Evolutionary conservation across 2,797 vertebrate species (phyloP).

Genomic region (Erithacus rubecula): DNA sequence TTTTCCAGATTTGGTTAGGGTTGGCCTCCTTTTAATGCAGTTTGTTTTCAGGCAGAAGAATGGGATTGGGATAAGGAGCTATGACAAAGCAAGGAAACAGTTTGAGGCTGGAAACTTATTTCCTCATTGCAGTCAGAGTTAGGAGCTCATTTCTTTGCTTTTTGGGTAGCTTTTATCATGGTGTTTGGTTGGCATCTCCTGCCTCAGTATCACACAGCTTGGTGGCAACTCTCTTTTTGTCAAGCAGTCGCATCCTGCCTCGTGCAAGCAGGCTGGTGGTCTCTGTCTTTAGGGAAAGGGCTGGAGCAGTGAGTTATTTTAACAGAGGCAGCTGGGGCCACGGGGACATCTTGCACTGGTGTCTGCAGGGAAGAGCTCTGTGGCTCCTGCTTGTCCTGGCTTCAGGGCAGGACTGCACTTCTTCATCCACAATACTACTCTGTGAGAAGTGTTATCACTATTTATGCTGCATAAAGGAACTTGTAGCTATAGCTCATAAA

Average conservation of each 20-base stretch:
- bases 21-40: neutral
- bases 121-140: neutral
- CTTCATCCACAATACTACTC: neutral
- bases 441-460: neutral
- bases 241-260: neutral
- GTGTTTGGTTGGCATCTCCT: neutral
- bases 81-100: neutral
- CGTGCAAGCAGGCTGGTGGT: neutral
- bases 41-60: neutral
- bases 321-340: rapidly evolving
- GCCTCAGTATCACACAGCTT: neutral
- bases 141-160: neutral
- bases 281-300: neutral
- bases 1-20: neutral
- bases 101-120: neutral
- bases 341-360: rapidly evolving
- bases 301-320: neutral
- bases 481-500: neutral
- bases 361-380: neutral
- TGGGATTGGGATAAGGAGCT: neutral
- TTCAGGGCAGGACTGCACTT: neutral
- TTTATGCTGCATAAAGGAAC: neutral
- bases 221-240: neutral
- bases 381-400: neutral
- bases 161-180: neutral